Base-by-base conservation (phyloP, 2,888 invertebrate species). In the Callyntrura sp. region DNA sequence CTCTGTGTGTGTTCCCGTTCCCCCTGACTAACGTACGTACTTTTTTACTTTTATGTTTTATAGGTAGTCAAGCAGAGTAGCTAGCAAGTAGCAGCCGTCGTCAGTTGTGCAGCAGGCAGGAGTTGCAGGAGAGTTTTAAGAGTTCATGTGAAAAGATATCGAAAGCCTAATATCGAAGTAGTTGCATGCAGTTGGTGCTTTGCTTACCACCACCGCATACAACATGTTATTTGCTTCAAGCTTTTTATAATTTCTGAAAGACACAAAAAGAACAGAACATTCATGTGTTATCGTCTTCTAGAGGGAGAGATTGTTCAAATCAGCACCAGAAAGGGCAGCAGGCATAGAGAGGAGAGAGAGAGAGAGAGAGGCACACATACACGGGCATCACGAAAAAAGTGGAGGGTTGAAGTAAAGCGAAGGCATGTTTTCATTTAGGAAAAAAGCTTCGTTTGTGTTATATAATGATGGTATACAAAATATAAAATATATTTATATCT, bases 291-390 rank as follows among this genome's bases (percentile, higher is more conserved):
- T 17, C 9, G 60, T 60, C 60, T 60, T 60, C 17, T 8, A 43
- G 11, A 14, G 0, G 28, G 65, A 68, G 73, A 85, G 85, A 85
- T 85, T 85, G 85, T 73, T 85, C 85, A 85, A 85, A 73, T 85
- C 85, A 85, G 43, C 73, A 85, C 73, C 57, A 85, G 73, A 43
- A 73, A 70, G 51, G 70, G 84, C 84, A 84, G n/a, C 43, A 73
- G 68, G 68, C 57, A 57, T 25, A 12, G 1, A 65, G 12, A n/a
- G 65, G 4, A 65, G 12, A 35, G 65, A 85, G 57, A 43, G 60
- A 70, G 4, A 65, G 12, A 35, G 65, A 85, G 57, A 43, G 60
- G 68, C 55, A 55, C n/a, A n/a, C n/a, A 70, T 8, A 35, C 68
- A 68, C n/a, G 45, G 35, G 43, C 35, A 70, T n/a, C n/a, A 43